Evolutionary conservation across 2,888 invertebrate genomes (phyloP).

Genomic region (Ochlodes sylvanus): DNA sequence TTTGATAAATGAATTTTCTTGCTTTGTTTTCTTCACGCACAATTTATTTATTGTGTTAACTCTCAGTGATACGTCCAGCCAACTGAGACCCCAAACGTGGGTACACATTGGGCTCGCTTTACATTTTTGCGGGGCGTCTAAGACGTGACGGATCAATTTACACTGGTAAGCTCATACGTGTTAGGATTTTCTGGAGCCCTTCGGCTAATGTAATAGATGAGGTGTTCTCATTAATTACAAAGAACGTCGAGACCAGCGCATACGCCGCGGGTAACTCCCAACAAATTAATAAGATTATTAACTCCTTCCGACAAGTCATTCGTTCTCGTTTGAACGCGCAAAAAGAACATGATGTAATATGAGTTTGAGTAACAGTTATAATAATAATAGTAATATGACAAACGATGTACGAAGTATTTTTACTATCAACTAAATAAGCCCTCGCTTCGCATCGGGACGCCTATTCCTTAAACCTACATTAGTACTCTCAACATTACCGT

Average conservation of each 20-base stretch:
- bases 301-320: slow-evolving; percentile 82
- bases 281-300: slow-evolving; percentile 83
- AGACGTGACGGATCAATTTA: slow-evolving; percentile 55
- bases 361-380: slow-evolving; percentile 2
- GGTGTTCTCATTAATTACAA: slow-evolving; percentile 84
- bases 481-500: no score
- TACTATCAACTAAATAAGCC: no score
- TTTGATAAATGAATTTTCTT: slow-evolving; percentile 82
- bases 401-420: background rate
- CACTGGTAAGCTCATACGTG: slow-evolving; percentile 67
- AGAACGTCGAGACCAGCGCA: slow-evolving; percentile 79
- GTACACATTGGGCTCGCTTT: slow-evolving; percentile 31
- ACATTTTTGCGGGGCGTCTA: slow-evolving; percentile 29
- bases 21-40: slow-evolving; percentile 76
- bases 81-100: slow-evolving; percentile 49
- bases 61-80: slow-evolving; percentile 62
- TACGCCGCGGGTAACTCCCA: slow-evolving; percentile 70
- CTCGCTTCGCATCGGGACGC: no score
- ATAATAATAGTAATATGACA: background rate
- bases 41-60: slow-evolving; percentile 80
- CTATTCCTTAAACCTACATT: no score
- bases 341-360: slow-evolving; percentile 6
- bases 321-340: slow-evolving; percentile 56
- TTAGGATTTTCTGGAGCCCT: slow-evolving; percentile 71
- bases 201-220: slow-evolving; percentile 84